A percentile compares a stretch with the other conserved stretches of the same genome.
Evolutionary conservation across 1,140 invertebrate species (phyloP).

Genomic region (Nasonia vitripennis): DNA sequence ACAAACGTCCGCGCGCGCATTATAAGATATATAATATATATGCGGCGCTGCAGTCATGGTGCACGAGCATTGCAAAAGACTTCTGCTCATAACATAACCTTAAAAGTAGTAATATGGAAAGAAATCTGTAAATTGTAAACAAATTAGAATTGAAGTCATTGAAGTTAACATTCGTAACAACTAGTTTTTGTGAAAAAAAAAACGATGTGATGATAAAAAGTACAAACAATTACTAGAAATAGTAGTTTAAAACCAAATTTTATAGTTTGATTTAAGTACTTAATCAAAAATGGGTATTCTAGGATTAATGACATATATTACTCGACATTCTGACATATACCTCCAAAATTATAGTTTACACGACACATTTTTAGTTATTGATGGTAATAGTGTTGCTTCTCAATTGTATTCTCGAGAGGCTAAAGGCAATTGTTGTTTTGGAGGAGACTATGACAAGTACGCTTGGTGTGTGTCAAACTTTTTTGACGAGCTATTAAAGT

Average conservation of each 20-base stretch:
- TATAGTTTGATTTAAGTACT: too few relatives aligned
- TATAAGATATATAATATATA: too few relatives aligned
- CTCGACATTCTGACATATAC: conserved; percentile 79
- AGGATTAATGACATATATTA: conserved; percentile 88
- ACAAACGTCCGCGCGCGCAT: too few relatives aligned
- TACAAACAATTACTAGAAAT: too few relatives aligned
- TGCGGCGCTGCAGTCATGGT: too few relatives aligned
- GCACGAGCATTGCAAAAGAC: too few relatives aligned
- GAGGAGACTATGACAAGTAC: conserved; percentile 91
- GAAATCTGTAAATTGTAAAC: conserved; percentile 49
- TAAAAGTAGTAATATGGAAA: not conserved
- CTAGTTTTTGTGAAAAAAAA: too few relatives aligned
- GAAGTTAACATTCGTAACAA: too few relatives aligned
- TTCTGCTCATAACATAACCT: too few relatives aligned
- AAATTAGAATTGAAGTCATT: not conserved
- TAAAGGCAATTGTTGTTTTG: conserved; percentile 83
- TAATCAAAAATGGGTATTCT: conserved; percentile 83
- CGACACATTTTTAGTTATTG: conserved; percentile 85
- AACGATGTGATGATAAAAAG: too few relatives aligned
- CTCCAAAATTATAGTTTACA: conserved; percentile 81
- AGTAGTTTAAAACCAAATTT: too few relatives aligned
- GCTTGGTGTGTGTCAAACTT: conserved; percentile 79
- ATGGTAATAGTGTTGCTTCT: conserved; percentile 86
- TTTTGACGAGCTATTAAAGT: conserved; percentile 82
- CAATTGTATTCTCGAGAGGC: conserved; percentile 82